Percentiles rank a stretch among this genome's conserved stretches.
These are phyloP conservation scores for Megamerina dolium DNA, from an alignment of 2,888 invertebrate species.

Conservation along the genomic window DNA sequence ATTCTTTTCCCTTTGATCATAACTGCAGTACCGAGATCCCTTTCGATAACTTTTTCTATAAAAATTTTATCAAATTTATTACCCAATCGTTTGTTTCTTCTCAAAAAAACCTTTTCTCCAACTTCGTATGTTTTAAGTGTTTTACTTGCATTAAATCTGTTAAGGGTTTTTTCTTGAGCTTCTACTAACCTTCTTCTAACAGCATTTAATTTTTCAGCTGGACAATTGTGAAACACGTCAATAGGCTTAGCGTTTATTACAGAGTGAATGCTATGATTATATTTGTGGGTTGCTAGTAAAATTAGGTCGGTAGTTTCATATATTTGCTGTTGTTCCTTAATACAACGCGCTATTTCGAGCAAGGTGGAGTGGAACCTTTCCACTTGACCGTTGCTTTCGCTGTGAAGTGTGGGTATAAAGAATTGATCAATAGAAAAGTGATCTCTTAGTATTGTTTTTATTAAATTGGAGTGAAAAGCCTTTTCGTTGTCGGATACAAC, in stretches of 20 bases:
- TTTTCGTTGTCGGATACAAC: not conserved
- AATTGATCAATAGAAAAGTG: not conserved
- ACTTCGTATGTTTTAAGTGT: not conserved
- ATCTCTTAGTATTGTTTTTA: conserved; percentile 1
- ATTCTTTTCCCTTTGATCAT: conserved; percentile 2
- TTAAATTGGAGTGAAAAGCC: conserved; percentile 2
- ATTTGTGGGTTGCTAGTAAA: conserved; percentile 4
- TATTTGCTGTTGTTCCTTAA: conserved; percentile 3
- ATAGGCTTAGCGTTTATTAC: conserved; percentile 2
- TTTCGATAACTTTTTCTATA: conserved; percentile 1
- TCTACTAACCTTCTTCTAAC: not conserved
- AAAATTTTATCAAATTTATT: conserved; percentile 1
- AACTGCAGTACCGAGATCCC: conserved; percentile 1
- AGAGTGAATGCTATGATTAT: conserved; percentile 5
- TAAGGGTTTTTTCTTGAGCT: not conserved
- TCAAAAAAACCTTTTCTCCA: conserved; percentile 2
- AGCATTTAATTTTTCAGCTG: not conserved
- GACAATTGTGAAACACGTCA: not conserved
- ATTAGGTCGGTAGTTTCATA: conserved; percentile 2
- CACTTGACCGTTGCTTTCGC: conserved; percentile 4
- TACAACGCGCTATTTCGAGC: conserved; percentile 3
- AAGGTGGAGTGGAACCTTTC: conserved; percentile 2
- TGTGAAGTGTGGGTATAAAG: conserved; percentile 1
- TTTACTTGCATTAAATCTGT: not conserved
- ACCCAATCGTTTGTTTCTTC: conserved; percentile 1